Evolutionary conservation across 1,140 invertebrate species (phyloP).

Genomic region (Hetaerina americana): DNA sequence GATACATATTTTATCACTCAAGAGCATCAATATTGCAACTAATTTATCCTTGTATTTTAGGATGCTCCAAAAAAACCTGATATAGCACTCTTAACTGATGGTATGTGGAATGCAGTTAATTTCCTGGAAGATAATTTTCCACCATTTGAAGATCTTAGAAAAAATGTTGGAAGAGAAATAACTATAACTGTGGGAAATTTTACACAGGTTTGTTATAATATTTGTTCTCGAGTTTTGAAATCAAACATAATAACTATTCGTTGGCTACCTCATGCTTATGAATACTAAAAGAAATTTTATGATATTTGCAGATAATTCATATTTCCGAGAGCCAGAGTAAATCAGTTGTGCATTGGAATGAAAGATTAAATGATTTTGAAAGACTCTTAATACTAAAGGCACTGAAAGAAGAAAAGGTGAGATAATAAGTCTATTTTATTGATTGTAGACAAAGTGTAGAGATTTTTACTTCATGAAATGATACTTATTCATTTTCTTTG

Average conservation of each 20-base stretch:
- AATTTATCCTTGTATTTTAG: no score
- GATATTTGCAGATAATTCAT: constrained; percentile 13
- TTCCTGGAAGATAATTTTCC: constrained; percentile 41
- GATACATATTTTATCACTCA: no score
- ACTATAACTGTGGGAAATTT: constrained; percentile 43
- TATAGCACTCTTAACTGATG: constrained; percentile 35
- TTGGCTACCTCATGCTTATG: no score
- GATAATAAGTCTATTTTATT: not conserved
- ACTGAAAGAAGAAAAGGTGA: constrained; percentile 63
- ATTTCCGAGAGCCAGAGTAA: constrained; percentile 22
- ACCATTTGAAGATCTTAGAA: constrained; percentile 34
- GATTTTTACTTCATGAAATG: constrained; percentile 7
- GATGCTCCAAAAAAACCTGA: constrained; percentile 40
- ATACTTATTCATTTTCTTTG: no score
- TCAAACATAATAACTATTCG: no score
- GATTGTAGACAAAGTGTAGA: no score
- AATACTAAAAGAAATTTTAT: no score
- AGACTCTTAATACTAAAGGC: constrained; percentile 67
- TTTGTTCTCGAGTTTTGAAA: constrained; percentile 8
- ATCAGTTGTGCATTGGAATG: constrained; percentile 43
- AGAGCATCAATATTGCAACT: no score
- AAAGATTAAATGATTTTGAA: constrained; percentile 51
- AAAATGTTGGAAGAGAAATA: constrained; percentile 40
- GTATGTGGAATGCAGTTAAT: constrained; percentile 45
- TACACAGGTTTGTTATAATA: constrained; percentile 30